Evolutionary conservation across 2,888 invertebrate species (phyloP).

Genomic region (Tanytarsus gracilentus): DNA sequence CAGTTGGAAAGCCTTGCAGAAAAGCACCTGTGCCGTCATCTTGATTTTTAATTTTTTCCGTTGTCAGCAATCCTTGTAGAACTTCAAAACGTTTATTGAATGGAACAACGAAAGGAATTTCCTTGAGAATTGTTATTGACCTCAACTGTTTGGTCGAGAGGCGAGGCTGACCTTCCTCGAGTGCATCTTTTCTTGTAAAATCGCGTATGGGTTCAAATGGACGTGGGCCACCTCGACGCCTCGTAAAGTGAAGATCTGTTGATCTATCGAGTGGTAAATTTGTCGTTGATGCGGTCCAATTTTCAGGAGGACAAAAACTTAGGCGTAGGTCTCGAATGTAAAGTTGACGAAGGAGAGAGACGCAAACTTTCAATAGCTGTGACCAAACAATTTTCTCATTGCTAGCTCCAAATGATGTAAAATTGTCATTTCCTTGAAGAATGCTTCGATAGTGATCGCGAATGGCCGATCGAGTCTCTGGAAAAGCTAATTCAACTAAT

Average conservation of each 20-base stretch:
- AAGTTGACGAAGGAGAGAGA: slow-evolving; percentile 68
- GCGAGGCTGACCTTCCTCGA: slow-evolving; percentile 68
- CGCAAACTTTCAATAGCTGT: slow-evolving; percentile 61
- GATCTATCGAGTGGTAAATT: slow-evolving; percentile 48
- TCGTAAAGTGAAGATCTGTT: slow-evolving; percentile 47
- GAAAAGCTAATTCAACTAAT: slow-evolving; percentile 76
- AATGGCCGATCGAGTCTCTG: slow-evolving; percentile 59
- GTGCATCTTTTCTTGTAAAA: slow-evolving; percentile 50
- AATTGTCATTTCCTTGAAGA: slow-evolving; percentile 36
- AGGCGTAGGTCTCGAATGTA: slow-evolving; percentile 80
- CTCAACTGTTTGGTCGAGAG: slow-evolving; percentile 80
- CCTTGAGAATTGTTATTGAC: slow-evolving; percentile 76
- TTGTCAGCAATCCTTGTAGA: slow-evolving; percentile 59
- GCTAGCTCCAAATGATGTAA: slow-evolving; percentile 36
- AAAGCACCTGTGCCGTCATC: too few species aligned
- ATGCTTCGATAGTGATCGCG: slow-evolving; percentile 51
- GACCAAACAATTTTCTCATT: slow-evolving; percentile 59
- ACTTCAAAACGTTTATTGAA: slow-evolving; percentile 84
- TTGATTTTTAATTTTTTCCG: slow-evolving; percentile 38
- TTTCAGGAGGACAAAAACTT: slow-evolving; percentile 61
- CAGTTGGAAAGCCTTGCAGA: slow-evolving; percentile 64
- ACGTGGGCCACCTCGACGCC: slow-evolving; percentile 44
- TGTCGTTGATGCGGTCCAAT: slow-evolving; percentile 52
- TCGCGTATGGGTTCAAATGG: slow-evolving; percentile 50
- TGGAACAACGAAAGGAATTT: slow-evolving; percentile 89